These are phyloP conservation scores for Pandemis cinnamomeana DNA, from an alignment of 2,888 invertebrate species.

Conservation along the genomic window DNA sequence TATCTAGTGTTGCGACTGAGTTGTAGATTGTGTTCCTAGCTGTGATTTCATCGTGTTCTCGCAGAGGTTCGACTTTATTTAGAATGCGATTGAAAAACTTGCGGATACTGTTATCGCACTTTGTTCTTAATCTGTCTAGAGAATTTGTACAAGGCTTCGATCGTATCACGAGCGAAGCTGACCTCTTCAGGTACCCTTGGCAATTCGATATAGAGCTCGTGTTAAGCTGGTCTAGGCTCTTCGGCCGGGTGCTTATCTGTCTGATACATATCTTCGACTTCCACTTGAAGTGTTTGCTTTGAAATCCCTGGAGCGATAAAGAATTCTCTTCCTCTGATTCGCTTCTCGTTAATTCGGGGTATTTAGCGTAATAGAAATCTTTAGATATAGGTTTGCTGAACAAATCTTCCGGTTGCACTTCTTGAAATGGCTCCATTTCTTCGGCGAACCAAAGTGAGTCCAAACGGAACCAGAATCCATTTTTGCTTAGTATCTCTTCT, in stretches of 20 bases:
- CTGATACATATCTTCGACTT: constrained; percentile 68
- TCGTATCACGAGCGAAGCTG: constrained; percentile 23
- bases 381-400: constrained; percentile 71
- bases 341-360: constrained; percentile 76
- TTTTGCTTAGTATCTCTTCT: constrained; percentile 74
- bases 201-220: constrained; percentile 8
- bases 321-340: constrained; percentile 78
- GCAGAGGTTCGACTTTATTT: constrained; percentile 66
- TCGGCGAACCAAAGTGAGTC: constrained; percentile 72
- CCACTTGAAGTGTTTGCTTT: constrained; percentile 70
- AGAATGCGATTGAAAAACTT: constrained; percentile 68
- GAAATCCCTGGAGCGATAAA: constrained; percentile 68
- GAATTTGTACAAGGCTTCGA: constrained; percentile 17
- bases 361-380: constrained; percentile 73
- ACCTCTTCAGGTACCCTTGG: constrained; percentile 12
- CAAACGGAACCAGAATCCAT: constrained; percentile 74
- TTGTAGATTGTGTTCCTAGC: constrained; percentile 47
- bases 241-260: constrained; percentile 51
- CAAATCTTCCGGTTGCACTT: constrained; percentile 67
- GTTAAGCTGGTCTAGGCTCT: constrained; percentile 26
- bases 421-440: constrained; percentile 78
- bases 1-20: constrained; percentile 45
- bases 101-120: constrained; percentile 61
- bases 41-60: constrained; percentile 49
- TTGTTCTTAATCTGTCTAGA: constrained; percentile 37